A percentile compares a stretch with the other conserved stretches of the same genome.
Evolutionary conservation across 2,113 vertebrate genomes (phyloP).

Genomic region (Sinocyclocheilus rhinocerous): DNA sequence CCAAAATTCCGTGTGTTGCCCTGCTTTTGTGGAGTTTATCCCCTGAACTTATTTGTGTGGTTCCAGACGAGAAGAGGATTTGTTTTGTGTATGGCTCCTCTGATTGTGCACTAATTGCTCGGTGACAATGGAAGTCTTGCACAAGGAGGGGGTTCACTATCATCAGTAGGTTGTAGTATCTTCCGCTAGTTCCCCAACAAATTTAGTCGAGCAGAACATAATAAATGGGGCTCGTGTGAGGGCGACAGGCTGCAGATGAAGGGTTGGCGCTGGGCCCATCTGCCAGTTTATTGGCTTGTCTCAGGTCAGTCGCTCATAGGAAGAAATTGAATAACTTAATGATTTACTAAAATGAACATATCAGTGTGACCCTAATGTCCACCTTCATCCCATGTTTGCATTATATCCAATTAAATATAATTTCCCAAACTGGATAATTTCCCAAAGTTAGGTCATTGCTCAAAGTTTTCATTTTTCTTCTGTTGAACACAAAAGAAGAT

Average conservation of each 20-base stretch:
- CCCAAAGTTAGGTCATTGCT: neutral
- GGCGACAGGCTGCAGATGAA: conserved; percentile 58
- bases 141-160: neutral
- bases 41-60: neutral
- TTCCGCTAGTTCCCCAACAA: conserved; percentile 61
- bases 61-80: neutral
- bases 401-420: neutral
- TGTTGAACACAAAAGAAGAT: neutral
- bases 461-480: neutral
- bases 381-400: neutral
- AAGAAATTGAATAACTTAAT: neutral
- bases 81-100: conserved; percentile 7
- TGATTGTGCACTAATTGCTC: conserved; percentile 49
- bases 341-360: neutral
- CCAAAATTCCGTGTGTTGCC: neutral
- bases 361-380: neutral
- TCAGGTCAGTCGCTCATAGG: conserved; percentile 36
- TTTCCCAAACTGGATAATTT: neutral
- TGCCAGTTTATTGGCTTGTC: neutral
- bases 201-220: conserved; percentile 59
- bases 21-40: neutral
- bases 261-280: conserved; percentile 60
- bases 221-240: conserved; percentile 61
- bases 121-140: conserved; percentile 53
- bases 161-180: conserved; percentile 32